Conservation (phyloP, 2,113 vertebrate species). For the Hepsetus odoe region DNA sequence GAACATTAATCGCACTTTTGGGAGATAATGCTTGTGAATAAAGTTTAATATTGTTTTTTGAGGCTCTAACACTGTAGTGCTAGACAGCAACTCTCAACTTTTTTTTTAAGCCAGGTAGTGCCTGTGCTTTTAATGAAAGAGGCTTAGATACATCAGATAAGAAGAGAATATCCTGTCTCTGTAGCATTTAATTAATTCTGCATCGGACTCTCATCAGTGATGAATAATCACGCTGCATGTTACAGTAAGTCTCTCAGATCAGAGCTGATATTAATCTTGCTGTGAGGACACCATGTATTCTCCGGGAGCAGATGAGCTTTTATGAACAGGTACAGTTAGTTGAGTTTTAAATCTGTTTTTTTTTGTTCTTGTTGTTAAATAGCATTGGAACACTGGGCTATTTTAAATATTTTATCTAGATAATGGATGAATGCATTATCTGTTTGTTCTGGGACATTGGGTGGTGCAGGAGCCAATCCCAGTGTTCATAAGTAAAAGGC, state of each 20-base stretch:
- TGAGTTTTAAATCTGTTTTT: too few species aligned
- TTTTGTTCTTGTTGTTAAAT: too few species aligned
- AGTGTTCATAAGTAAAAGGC: too few species aligned
- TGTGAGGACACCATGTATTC: background rate
- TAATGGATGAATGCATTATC: too few species aligned
- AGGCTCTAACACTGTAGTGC: background rate
- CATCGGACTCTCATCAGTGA: background rate
- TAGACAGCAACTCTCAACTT: background rate
- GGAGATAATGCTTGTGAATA: constrained; percentile 4
- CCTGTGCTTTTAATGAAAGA: constrained; percentile 16
- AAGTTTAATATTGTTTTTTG: background rate
- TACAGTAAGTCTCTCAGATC: background rate
- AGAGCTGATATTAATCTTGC: background rate
- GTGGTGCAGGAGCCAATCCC: too few species aligned
- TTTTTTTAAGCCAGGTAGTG: too few species aligned
- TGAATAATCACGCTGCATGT: constrained; percentile 6
- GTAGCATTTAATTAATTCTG: background rate
- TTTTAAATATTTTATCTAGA: too few species aligned
- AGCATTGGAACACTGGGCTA: too few species aligned
- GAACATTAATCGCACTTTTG: background rate
- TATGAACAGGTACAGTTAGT: background rate
- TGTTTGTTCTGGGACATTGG: too few species aligned
- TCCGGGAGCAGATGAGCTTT: background rate
- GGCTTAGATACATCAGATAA: constrained; percentile 11
- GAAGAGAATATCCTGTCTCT: constrained; percentile 17